Percentiles rank a stretch among this genome's conserved stretches.
These are phyloP conservation scores for Cheilosia variabilis DNA, from an alignment of 2,888 invertebrate genomes.

Conservation along the genomic window DNA sequence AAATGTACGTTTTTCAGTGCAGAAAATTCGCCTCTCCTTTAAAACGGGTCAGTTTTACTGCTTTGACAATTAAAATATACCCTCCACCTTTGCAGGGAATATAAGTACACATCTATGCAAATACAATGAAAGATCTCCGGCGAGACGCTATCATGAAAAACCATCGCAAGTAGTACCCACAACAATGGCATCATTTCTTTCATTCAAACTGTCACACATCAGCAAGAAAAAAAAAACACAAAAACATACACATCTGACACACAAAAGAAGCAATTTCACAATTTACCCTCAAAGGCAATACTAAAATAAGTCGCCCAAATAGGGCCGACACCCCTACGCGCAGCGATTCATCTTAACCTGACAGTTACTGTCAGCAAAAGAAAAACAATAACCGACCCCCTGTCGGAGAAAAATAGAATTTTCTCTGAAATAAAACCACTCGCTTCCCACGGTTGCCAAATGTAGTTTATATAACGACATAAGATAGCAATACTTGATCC, in stretches of 20 bases:
- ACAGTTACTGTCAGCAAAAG: not conserved
- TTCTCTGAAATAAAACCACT: slow-evolving; percentile 3
- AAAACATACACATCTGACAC: not conserved
- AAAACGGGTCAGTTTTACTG: too few species aligned
- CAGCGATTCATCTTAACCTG: slow-evolving; percentile 15
- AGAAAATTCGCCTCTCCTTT: too few species aligned
- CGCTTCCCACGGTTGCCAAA: not conserved
- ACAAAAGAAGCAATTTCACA: not conserved
- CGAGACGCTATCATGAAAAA: too few species aligned
- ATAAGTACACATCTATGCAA: too few species aligned
- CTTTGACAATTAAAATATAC: too few species aligned
- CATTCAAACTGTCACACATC: too few species aligned
- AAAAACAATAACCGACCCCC: not conserved
- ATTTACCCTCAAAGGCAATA: not conserved
- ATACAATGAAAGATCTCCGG: too few species aligned
- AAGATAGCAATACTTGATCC: slow-evolving; percentile 13
- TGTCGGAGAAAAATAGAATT: slow-evolving; percentile 12
- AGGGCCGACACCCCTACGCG: not conserved
- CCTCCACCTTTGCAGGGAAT: too few species aligned
- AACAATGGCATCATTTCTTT: too few species aligned
- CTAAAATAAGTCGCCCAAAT: not conserved
- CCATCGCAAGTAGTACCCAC: too few species aligned
- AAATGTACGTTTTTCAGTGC: too few species aligned
- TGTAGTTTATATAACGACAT: not conserved
- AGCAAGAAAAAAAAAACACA: not conserved